Percentiles rank a stretch among this genome's conserved stretches.
These are phyloP conservation scores for Pomacea canaliculata DNA, from an alignment of 2,888 invertebrate species.

Conservation along the genomic window DNA sequence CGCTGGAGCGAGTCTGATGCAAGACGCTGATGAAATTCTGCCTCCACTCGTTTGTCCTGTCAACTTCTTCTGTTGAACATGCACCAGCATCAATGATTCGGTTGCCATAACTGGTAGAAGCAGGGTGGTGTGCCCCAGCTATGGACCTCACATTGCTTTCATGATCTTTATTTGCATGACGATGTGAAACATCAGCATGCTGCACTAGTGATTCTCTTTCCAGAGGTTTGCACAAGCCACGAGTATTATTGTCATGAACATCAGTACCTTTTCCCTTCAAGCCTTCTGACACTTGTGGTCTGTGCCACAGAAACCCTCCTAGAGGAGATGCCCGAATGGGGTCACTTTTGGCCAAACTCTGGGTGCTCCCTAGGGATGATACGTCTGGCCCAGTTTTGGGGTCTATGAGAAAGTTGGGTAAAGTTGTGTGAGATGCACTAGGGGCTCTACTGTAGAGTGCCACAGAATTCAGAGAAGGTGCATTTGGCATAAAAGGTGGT, in stretches of 20 bases:
- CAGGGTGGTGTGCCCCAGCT: too few relatives aligned
- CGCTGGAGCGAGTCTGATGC: not conserved
- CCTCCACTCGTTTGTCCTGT: not conserved
- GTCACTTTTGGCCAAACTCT: too few relatives aligned
- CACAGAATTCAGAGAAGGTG: not conserved
- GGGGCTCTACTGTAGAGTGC: not conserved
- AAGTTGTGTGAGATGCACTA: not conserved
- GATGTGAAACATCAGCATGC: not conserved
- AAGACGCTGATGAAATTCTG: not conserved
- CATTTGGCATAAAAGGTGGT: not conserved
- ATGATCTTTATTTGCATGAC: not conserved
- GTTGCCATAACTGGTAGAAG: not conserved
- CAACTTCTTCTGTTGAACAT: not conserved
- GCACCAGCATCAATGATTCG: not conserved
- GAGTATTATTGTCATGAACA: too few relatives aligned
- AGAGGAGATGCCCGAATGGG: not conserved
- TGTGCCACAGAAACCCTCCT: not conserved
- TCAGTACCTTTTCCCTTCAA: too few relatives aligned
- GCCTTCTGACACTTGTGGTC: not conserved
- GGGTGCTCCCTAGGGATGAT: not conserved
- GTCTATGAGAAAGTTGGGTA: not conserved
- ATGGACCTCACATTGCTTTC: not conserved
- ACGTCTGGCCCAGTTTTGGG: not conserved
- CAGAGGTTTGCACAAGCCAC: too few relatives aligned
- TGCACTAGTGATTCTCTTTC: not conserved